A percentile compares a stretch with the other conserved stretches of the same genome.
phyloP scores from a whole-genome alignment of 2,888 invertebrate genomes.

The Copidosoma aretas region DNA sequence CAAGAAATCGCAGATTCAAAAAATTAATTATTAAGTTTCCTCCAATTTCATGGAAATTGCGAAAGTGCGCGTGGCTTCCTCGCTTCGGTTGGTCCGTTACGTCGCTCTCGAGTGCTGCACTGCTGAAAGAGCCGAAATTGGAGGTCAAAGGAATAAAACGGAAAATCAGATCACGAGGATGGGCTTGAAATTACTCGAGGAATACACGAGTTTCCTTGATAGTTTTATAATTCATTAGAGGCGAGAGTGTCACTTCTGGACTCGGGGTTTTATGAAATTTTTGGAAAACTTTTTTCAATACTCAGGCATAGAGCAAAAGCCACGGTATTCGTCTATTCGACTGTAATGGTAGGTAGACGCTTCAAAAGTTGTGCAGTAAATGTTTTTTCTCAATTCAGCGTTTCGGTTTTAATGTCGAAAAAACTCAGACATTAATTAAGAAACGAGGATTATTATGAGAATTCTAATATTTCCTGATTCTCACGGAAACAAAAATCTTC shows the following conservation, averaged over 20 bases:
- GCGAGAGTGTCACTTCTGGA: background rate
- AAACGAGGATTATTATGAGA: too few species aligned
- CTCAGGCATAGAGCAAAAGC: too few species aligned
- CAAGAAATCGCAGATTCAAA: constrained; percentile 1
- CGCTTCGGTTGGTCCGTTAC: background rate
- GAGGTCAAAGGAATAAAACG: background rate
- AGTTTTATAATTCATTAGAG: background rate
- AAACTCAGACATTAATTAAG: too few species aligned
- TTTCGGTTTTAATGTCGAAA: too few species aligned
- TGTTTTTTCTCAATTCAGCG: too few species aligned
- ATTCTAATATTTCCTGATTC: too few species aligned
- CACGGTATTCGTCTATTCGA: too few species aligned
- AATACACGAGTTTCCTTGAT: background rate
- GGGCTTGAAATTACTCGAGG: background rate
- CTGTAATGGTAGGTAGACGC: too few species aligned
- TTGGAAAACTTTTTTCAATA: too few species aligned
- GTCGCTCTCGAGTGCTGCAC: background rate
- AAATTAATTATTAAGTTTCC: constrained; percentile 22
- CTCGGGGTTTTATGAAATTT: too few species aligned
- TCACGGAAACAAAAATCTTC: too few species aligned
- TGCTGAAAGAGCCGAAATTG: background rate
- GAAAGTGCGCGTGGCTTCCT: constrained; percentile 8
- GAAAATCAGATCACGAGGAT: background rate
- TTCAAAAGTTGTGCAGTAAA: too few species aligned
- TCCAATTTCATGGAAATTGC: constrained; percentile 5